A percentile compares a stretch with the other conserved stretches of the same genome.
Evolutionary conservation across 2,888 invertebrate genomes (phyloP).

Genomic region (Nomada goodeniana): DNA sequence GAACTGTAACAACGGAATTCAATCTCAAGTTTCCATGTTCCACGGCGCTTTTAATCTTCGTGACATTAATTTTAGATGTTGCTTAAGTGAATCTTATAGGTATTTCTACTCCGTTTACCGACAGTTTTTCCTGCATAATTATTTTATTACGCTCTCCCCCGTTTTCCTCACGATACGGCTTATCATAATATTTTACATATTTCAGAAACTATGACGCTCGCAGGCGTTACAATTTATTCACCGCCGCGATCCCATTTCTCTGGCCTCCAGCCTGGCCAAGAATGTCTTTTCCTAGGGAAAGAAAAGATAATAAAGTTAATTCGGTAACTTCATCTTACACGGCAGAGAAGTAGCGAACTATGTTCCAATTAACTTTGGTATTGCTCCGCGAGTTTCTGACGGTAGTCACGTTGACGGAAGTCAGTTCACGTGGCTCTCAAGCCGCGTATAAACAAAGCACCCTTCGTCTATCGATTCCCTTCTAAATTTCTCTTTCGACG

Average conservation of each 20-base stretch:
- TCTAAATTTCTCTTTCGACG: not conserved
- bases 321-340: not conserved
- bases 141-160: too few relatives aligned
- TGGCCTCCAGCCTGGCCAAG: not conserved
- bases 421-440: slow-evolving; percentile 11
- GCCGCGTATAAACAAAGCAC: slow-evolving; percentile 22
- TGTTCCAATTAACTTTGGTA: slow-evolving; percentile 30
- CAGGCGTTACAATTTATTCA: too few relatives aligned
- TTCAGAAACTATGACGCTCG: too few relatives aligned
- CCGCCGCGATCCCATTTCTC: too few relatives aligned
- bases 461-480: slow-evolving; percentile 25
- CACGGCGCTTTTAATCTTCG: not conserved
- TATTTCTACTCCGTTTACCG: too few relatives aligned
- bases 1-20: too few relatives aligned
- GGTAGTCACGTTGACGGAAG: not conserved
- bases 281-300: too few relatives aligned
- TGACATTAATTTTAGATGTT: too few relatives aligned
- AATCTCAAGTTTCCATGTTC: not conserved
- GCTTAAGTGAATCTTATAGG: too few relatives aligned
- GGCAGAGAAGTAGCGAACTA: not conserved
- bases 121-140: too few relatives aligned
- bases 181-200: too few relatives aligned
- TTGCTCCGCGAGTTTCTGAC: slow-evolving; percentile 28
- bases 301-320: slow-evolving; percentile 10
- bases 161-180: too few relatives aligned